Conservation (phyloP, 2,797 vertebrate species). For the Myotis myotis region DNA sequence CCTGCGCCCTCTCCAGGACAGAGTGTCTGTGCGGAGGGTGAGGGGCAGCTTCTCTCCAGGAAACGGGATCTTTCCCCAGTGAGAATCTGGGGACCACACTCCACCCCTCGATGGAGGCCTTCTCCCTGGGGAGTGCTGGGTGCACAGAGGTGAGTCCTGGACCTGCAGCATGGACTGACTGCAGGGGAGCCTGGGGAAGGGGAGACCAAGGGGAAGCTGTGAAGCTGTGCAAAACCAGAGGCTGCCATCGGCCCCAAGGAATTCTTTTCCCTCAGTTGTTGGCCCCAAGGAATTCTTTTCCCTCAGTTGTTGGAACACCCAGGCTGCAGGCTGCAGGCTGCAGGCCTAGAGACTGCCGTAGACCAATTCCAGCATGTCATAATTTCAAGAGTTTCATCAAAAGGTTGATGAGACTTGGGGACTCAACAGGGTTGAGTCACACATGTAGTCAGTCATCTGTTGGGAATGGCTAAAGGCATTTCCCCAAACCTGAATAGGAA, state of each 20-base stretch:
- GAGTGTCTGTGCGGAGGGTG: neutral
- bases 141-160: neutral
- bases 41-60: neutral
- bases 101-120: neutral
- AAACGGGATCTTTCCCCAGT: neutral
- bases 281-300: neutral
- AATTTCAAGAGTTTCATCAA: too few species aligned
- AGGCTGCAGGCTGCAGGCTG: neutral
- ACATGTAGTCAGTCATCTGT: too few species aligned
- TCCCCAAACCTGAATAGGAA: too few species aligned
- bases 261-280: neutral
- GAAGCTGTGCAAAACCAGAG: neutral
- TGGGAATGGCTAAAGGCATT: too few species aligned
- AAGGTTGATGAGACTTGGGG: too few species aligned
- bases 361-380: too few species aligned
- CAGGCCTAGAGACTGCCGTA: too few species aligned
- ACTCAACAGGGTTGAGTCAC: too few species aligned
- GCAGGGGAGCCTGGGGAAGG: neutral
- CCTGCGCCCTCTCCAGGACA: neutral
- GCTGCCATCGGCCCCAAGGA: neutral
- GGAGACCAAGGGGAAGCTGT: rapidly evolving
- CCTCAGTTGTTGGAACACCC: neutral
- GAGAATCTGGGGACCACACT: neutral
- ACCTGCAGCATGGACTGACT: neutral
- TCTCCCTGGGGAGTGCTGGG: neutral